These are phyloP conservation scores for Xenopus borealis DNA, from an alignment of 2,113 vertebrate genomes.

Conservation along the genomic window DNA sequence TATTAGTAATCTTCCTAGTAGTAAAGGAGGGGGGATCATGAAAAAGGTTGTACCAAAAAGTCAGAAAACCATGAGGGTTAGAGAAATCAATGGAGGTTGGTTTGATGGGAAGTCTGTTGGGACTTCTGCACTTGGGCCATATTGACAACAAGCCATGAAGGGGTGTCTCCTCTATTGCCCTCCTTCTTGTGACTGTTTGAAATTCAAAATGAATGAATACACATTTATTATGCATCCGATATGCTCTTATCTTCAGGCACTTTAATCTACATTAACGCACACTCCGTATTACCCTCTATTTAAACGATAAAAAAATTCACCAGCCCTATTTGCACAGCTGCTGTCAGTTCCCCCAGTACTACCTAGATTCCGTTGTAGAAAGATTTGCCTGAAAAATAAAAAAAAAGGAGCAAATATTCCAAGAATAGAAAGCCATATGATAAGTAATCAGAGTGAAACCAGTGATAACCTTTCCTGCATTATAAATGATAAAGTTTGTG, in stretches of 20 bases:
- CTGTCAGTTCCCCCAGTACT: slow-evolving; percentile 48
- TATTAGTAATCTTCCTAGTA: no score
- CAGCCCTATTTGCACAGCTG: slow-evolving; percentile 60
- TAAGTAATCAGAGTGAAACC: slow-evolving; percentile 65
- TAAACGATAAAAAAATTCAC: slow-evolving; percentile 12
- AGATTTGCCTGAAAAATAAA: slow-evolving; percentile 50
- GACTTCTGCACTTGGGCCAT: no score
- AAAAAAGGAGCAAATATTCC: slow-evolving; percentile 56
- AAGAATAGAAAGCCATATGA: slow-evolving; percentile 59
- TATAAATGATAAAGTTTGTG: slow-evolving; percentile 57
- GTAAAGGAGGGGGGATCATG: no score
- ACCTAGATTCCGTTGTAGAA: slow-evolving; percentile 50
- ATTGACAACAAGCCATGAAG: no score
- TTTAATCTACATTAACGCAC: neutral
- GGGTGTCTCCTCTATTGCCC: no score
- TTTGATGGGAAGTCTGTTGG: no score
- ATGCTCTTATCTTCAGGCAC: slow-evolving; percentile 4
- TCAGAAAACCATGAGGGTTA: no score
- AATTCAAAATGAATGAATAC: neutral
- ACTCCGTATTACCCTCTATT: neutral
- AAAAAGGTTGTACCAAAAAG: no score
- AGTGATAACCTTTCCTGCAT: slow-evolving; percentile 58
- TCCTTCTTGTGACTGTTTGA: neutral
- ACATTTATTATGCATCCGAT: no score
- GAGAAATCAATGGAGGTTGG: no score